Percentiles rank a stretch among this genome's conserved stretches.
Evolutionary conservation across 1,140 invertebrate species (phyloP).

Genomic region (Penaeus japonicus): DNA sequence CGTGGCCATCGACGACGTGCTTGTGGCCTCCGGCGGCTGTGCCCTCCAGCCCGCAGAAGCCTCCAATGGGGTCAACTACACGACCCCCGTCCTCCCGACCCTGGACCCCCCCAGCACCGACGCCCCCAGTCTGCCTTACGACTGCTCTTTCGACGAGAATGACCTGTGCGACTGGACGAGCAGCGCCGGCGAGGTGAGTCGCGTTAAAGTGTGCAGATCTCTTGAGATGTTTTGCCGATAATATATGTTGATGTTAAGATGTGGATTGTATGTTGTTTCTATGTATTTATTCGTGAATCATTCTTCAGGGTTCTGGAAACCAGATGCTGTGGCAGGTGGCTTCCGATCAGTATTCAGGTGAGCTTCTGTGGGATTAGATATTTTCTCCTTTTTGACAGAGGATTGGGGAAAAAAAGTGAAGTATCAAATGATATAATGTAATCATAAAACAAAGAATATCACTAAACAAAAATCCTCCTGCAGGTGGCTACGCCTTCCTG

Average conservation of each 20-base stretch:
- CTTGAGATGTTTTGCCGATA: background rate
- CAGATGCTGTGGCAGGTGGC: constrained; percentile 17
- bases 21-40: constrained; percentile 33
- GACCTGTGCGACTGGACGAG: constrained; percentile 39
- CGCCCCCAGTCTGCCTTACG: background rate
- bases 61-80: background rate
- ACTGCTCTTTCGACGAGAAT: constrained; percentile 41
- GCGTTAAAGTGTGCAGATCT: background rate
- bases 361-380: too few species aligned
- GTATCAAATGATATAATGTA: background rate
- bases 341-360: too few species aligned
- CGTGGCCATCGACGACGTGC: constrained; percentile 37
- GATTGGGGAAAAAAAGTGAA: background rate
- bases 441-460: background rate
- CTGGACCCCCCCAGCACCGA: background rate
- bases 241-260: background rate
- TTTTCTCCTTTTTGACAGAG: too few species aligned
- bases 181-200: constrained; percentile 9
- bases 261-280: background rate
- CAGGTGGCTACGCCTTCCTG: constrained; percentile 34
- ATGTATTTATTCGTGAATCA: background rate
- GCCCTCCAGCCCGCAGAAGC: background rate
- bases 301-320: constrained; percentile 24
- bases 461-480: background rate
- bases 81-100: background rate